Evolutionary conservation across 2,888 invertebrate genomes (phyloP).

Genomic region (Oxycera nigricornis): DNA sequence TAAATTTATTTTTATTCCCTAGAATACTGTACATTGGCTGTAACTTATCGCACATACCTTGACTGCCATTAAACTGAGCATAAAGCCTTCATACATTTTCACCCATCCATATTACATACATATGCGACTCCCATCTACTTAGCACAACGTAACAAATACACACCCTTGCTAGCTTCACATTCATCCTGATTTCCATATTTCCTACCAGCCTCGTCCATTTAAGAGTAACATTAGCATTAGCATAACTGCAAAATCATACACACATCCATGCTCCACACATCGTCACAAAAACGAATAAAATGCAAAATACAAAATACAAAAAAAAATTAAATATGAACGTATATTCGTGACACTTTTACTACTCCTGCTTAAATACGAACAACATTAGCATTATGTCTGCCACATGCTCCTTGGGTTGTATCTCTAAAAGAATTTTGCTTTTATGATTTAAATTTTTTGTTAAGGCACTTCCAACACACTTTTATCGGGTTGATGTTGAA

Average conservation of each 20-base stretch:
- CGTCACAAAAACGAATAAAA: not conserved
- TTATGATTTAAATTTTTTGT: constrained; percentile 10
- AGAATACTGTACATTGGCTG: no score
- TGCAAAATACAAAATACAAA: not conserved
- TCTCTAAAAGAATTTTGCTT: not conserved
- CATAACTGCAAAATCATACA: not conserved
- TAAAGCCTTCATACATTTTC: no score
- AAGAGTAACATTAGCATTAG: not conserved
- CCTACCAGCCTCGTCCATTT: not conserved
- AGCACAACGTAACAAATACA: no score
- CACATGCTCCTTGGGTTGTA: not conserved
- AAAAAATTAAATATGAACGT: not conserved
- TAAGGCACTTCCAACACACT: not conserved
- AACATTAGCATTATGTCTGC: not conserved
- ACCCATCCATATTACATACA: no score
- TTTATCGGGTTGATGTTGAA: no score
- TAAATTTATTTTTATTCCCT: no score
- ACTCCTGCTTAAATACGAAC: not conserved
- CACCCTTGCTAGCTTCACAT: no score
- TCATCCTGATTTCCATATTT: not conserved
- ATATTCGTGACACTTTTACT: not conserved
- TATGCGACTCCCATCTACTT: no score
- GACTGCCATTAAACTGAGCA: no score
- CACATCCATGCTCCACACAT: not conserved
- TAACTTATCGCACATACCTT: no score